These are phyloP conservation scores for Apaloderma vittatum DNA, from an alignment of 2,113 vertebrate genomes.

Conservation along the genomic window DNA sequence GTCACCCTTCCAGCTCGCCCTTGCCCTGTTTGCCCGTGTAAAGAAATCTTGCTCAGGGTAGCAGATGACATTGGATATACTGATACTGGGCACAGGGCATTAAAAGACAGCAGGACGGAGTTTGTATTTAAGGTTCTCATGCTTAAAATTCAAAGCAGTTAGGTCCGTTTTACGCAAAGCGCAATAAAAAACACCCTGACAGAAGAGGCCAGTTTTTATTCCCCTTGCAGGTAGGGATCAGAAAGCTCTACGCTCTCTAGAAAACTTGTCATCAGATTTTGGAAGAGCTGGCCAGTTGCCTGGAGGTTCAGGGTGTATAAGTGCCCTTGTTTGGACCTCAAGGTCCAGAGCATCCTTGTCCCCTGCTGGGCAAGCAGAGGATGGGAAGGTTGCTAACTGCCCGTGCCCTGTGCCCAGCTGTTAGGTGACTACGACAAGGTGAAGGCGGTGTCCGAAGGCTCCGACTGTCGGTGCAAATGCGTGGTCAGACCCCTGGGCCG, in stretches of 20 bases:
- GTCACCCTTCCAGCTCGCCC: not conserved
- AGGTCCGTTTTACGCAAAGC: fast-evolving
- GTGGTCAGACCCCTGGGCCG: constrained; percentile 92
- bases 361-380: not conserved
- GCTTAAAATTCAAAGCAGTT: not conserved
- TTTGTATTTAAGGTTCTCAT: fast-evolving
- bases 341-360: not conserved
- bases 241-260: not conserved
- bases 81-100: not conserved
- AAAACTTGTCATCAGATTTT: not conserved
- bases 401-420: constrained; percentile 78
- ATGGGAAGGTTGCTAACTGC: not conserved
- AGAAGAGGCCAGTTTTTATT: not conserved
- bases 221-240: not conserved
- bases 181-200: not conserved
- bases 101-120: not conserved
- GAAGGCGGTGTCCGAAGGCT: constrained; percentile 94
- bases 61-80: not conserved
- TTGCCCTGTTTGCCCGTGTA: not conserved
- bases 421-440: constrained; percentile 97
- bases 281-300: not conserved
- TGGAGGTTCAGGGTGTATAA: not conserved
- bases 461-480: constrained; percentile 93
- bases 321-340: not conserved
- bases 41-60: not conserved